phyloP scores from a whole-genome alignment of 2,888 invertebrate genomes.

The Andrena trimmerana region DNA sequence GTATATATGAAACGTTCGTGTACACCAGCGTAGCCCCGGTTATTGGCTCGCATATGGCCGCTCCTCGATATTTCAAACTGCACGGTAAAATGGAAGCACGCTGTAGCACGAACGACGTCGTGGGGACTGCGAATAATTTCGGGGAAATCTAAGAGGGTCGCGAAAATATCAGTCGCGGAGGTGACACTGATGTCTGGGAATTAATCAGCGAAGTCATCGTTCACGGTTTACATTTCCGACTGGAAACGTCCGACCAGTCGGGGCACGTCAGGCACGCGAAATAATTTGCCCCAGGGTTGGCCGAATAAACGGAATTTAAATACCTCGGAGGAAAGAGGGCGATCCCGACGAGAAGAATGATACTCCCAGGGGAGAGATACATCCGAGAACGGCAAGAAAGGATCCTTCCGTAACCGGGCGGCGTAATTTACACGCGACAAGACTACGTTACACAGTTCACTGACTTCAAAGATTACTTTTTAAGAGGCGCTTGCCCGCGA shows the following conservation, averaged over 20 bases:
- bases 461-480: conserved; percentile 77
- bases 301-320: conserved; percentile 76
- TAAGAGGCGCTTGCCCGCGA: conserved; percentile 61
- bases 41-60: conserved; percentile 77
- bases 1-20: conserved; percentile 66
- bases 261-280: conserved; percentile 30
- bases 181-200: not conserved
- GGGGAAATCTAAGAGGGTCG: not conserved
- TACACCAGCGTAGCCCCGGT: conserved; percentile 63
- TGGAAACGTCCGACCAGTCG: not conserved
- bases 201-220: not conserved
- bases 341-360: conserved; percentile 69
- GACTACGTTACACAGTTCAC: conserved; percentile 75
- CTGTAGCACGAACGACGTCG: conserved; percentile 45
- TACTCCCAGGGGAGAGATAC: conserved; percentile 77
- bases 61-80: conserved; percentile 71
- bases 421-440: conserved; percentile 78
- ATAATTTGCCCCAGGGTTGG: conserved; percentile 52
- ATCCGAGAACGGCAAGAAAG: conserved; percentile 71
- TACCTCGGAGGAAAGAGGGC: conserved; percentile 63
- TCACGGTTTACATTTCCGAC: not conserved
- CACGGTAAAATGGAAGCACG: conserved; percentile 63
- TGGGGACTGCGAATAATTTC: not conserved
- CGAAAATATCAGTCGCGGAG: not conserved
- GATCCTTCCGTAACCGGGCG: conserved; percentile 70